Percentiles rank a stretch among this genome's conserved stretches.
Evolutionary conservation across 2,113 vertebrate genomes (phyloP).

Genomic region (Butorides virescens): DNA sequence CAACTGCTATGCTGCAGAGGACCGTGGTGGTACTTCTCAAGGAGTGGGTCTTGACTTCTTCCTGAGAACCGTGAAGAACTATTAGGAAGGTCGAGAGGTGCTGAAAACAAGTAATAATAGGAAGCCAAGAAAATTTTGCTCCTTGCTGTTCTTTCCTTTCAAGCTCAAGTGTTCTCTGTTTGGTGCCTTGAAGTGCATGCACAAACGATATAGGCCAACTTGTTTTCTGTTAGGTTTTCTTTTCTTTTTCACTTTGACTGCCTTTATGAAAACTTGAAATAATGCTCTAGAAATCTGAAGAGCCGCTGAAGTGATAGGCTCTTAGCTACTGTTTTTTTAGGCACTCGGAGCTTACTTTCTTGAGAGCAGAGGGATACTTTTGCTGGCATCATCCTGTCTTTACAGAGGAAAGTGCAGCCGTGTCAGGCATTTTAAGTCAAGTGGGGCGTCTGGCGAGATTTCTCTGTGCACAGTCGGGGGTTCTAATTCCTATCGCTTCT

Average conservation of each 20-base stretch:
- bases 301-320: neutral
- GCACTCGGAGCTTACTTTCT: neutral
- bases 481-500: neutral
- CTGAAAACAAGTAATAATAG: neutral
- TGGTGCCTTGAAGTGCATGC: neutral
- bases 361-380: neutral
- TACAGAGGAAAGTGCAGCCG: neutral
- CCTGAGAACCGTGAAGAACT: neutral
- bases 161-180: neutral
- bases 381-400: neutral
- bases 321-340: neutral
- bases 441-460: neutral
- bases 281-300: neutral
- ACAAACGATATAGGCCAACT: neutral
- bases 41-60: slow-evolving; percentile 4
- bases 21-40: neutral
- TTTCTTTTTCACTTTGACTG: neutral
- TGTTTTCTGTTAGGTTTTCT: neutral
- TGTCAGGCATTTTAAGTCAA: neutral
- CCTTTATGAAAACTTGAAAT: neutral
- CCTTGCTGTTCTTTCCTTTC: neutral
- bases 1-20: neutral
- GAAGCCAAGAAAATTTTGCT: neutral
- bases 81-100: neutral
- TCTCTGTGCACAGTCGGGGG: neutral